Evolutionary conservation across 2,113 vertebrate species (phyloP).

Genomic region (Tetraodon nigroviridis): DNA sequence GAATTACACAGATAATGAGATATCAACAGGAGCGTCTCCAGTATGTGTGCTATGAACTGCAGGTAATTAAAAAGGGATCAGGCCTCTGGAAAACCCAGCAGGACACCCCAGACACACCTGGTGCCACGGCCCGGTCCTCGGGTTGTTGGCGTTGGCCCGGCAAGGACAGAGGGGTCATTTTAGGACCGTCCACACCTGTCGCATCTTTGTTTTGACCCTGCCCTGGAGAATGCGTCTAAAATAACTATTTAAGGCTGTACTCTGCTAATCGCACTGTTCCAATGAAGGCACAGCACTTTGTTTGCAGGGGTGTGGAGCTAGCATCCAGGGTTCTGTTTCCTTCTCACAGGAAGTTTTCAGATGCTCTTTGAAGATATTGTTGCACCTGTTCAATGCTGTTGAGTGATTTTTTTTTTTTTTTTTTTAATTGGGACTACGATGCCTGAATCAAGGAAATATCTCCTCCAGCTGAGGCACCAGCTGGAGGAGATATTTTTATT

Average conservation of each 20-base stretch:
- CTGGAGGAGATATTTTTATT: no score
- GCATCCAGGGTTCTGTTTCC: slow-evolving; percentile 30
- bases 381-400: slow-evolving; percentile 19
- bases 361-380: slow-evolving; percentile 20
- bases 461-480: background rate
- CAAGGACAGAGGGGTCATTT: slow-evolving; percentile 54
- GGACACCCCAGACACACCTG: slow-evolving; percentile 46
- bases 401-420: slow-evolving; percentile 8
- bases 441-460: slow-evolving; percentile 10
- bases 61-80: slow-evolving; percentile 41
- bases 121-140: slow-evolving; percentile 43
- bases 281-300: no score
- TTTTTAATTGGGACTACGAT: background rate
- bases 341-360: slow-evolving; percentile 14
- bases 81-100: slow-evolving; percentile 32
- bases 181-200: slow-evolving; percentile 34
- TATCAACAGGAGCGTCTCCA: no score
- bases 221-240: no score
- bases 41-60: background rate
- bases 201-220: background rate
- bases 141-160: slow-evolving; percentile 38
- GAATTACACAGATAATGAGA: no score
- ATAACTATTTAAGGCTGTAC: no score
- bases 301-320: background rate
- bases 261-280: no score